phyloP scores from a whole-genome alignment of 2,797 vertebrate species.

The Pangasius mekongensis region DNA sequence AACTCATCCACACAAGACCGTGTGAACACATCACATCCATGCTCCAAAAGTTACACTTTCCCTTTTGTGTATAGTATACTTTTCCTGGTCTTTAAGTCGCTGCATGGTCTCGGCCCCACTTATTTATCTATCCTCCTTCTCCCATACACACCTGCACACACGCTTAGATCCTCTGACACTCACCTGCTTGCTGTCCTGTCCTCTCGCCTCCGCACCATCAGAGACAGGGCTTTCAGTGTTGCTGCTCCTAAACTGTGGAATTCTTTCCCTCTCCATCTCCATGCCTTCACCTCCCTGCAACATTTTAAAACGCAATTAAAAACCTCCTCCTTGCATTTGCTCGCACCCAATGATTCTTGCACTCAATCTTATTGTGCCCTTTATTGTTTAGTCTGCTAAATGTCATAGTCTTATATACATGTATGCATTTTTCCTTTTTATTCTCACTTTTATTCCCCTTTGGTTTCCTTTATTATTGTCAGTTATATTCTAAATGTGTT shows the following conservation, averaged over 20 bases:
- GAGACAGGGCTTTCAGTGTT: not conserved
- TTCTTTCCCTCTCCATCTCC: not conserved
- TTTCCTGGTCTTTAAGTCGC: not conserved
- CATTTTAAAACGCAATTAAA: not conserved
- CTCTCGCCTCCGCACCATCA: not conserved
- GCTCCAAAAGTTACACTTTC: not conserved
- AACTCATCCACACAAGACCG: not conserved
- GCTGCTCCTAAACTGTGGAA: not conserved
- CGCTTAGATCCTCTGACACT: not conserved
- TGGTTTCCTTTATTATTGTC: not conserved
- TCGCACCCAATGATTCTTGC: not conserved
- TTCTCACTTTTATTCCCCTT: not conserved
- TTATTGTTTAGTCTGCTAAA: not conserved
- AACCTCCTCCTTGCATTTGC: not conserved
- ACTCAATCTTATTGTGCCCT: not conserved
- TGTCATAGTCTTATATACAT: not conserved
- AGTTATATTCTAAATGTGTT: not conserved
- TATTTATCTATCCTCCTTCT: not conserved
- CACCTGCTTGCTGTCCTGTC: not conserved
- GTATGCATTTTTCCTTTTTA: not conserved
- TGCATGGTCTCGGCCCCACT: not conserved
- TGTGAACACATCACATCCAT: not conserved
- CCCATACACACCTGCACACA: constrained; percentile 4
- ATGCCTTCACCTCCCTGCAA: not conserved
- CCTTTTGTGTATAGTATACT: not conserved